phyloP scores from a whole-genome alignment of 2,113 vertebrate genomes.

The Triplophysa dalaica region DNA sequence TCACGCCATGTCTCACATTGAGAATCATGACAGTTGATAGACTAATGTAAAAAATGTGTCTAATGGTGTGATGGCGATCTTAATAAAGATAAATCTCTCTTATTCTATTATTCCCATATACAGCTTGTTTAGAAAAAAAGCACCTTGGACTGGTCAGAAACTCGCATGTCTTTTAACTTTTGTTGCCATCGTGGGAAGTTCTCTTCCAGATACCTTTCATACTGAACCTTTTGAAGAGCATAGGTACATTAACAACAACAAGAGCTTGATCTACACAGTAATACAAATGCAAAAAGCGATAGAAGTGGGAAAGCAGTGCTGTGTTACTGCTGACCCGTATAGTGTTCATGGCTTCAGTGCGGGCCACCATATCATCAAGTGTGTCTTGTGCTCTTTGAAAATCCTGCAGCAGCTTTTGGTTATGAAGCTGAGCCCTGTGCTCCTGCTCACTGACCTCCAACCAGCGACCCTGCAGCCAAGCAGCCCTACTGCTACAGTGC shows the following conservation, averaged over 20 bases:
- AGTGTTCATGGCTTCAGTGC: slow-evolving; percentile 67
- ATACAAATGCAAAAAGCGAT: not conserved
- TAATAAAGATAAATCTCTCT: too few species aligned
- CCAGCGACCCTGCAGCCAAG: slow-evolving; percentile 62
- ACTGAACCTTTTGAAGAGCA: slow-evolving; percentile 64
- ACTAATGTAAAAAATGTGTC: too few species aligned
- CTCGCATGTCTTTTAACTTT: slow-evolving; percentile 60
- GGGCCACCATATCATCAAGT: slow-evolving; percentile 64
- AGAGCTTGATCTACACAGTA: not conserved
- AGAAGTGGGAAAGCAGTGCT: not conserved
- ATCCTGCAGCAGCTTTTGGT: slow-evolving; percentile 70
- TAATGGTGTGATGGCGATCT: too few species aligned
- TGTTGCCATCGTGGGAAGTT: slow-evolving; percentile 62
- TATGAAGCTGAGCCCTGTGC: slow-evolving; percentile 59
- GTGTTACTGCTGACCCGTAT: slow-evolving; percentile 62
- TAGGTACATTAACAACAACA: not conserved
- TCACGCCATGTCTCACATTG: too few species aligned
- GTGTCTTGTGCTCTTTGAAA: slow-evolving; percentile 71
- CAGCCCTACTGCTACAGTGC: slow-evolving; percentile 44
- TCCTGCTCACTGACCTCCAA: slow-evolving; percentile 69
- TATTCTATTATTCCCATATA: too few species aligned
- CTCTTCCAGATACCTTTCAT: slow-evolving; percentile 66
- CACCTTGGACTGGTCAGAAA: slow-evolving; percentile 60
- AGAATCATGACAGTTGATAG: too few species aligned
- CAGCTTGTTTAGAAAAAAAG: not conserved